Base-by-base conservation (phyloP, 2,888 invertebrate species). In the Fragum sueziense region DNA sequence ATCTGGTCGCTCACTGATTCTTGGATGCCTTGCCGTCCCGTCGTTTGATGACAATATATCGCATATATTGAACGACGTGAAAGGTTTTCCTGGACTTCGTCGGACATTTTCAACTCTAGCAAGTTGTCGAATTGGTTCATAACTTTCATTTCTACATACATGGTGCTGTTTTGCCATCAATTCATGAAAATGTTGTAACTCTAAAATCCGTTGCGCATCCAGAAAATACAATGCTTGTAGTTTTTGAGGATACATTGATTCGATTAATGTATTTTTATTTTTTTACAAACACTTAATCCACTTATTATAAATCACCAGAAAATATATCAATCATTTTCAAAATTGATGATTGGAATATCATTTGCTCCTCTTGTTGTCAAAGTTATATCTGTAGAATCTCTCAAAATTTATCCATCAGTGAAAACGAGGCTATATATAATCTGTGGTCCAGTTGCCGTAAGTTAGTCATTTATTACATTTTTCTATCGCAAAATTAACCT, bases 41-140 rank as follows among this genome's bases (percentile, higher is more conserved):
- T 51, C 47, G 6, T 22, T 27, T 11, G n/a, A 34, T 61, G 83
- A 70, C 86, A 33, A 90, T 80, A 69, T 91, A 76, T 91, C 91
- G 68, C 81, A 87, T 72, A 91, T 91, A 71, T 88, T 86, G 75
- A 91, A 91, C 14, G 90, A 89, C 4, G 89, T 90, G 59, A 89
- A 84, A 2, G 88, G 90, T 76, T 90, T 91, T 75, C 85, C 85
- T 14, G 87, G 87, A 76, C 87, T 87, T 74, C 84, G 76, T 9
- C 88, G 86, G 2, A 34, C 52, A 17, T 70, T 68, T 31, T 62
- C 57, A 52, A 52, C 62, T 65, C 74, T 77, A 33, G 70, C 71
- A 29, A 80, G 74, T 20, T 61, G 34, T 71, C 71, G 47, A 9
- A 77, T 68, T 11, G 80, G 68, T 54, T 69, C 74, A 41, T 62